Percentiles rank a stretch among this genome's conserved stretches.
These are phyloP conservation scores for Dicyrtomina minuta DNA, from an alignment of 2,888 invertebrate species.

Conservation along the genomic window DNA sequence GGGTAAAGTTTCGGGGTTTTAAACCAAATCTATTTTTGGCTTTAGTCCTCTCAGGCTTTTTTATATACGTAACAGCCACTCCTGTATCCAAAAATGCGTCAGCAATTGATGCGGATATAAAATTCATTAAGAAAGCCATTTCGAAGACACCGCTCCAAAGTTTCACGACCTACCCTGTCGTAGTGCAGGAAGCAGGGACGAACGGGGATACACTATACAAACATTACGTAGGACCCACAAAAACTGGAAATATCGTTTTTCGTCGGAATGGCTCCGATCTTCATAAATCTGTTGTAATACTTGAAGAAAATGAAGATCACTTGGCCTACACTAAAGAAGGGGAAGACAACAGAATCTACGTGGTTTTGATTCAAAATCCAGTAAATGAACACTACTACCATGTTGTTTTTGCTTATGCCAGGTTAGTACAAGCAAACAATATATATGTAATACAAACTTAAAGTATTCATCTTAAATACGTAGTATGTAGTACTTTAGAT, in stretches of 20 bases:
- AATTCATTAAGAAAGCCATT: not conserved
- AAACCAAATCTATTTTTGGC: too few relatives aligned
- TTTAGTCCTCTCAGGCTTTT: too few relatives aligned
- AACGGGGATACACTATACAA: not conserved
- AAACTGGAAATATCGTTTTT: not conserved
- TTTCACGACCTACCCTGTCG: not conserved
- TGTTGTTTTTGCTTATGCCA: not conserved
- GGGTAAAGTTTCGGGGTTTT: too few relatives aligned
- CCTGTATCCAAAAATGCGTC: too few relatives aligned
- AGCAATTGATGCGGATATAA: too few relatives aligned
- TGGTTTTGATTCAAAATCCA: conserved; percentile 7
- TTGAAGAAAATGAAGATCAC: not conserved
- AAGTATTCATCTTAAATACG: too few relatives aligned
- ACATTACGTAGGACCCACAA: not conserved
- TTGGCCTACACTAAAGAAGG: conserved; percentile 10
- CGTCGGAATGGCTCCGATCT: not conserved
- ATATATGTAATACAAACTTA: too few relatives aligned
- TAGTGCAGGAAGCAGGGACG: not conserved
- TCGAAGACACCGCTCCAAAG: not conserved
- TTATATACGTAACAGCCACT: too few relatives aligned
- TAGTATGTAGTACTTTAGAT: too few relatives aligned
- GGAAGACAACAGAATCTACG: not conserved
- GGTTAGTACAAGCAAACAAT: not conserved
- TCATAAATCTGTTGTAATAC: not conserved
- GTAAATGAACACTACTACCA: not conserved